Evolutionary conservation across 2,797 vertebrate genomes (phyloP), one percentile per base, ranked within the genome.

Genomic region (Myoxocephalus aenaeus): DNA sequence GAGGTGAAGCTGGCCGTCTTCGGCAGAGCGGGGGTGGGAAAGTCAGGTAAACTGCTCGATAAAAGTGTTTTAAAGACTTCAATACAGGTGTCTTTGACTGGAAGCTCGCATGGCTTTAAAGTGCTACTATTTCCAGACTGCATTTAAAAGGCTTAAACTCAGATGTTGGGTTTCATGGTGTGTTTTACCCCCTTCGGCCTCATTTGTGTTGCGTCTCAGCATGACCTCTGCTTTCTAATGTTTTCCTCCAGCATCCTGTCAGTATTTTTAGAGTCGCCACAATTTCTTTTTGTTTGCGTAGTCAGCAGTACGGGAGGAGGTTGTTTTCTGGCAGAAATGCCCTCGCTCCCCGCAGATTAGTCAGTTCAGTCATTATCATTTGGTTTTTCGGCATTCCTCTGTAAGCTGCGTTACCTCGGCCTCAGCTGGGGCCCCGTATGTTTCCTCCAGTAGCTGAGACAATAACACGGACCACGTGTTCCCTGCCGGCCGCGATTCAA

Each of bases 1-100:
- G 98, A 99, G 89, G 97, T 99, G 90, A 99, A 99, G 86, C 76
- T 99, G 89, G 98, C 97, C 0, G 95, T 99, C 76, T 98, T 99
- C 58, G 98, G 98, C 64, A 96, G 96, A 92, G 98, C 97, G 1
- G 98, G 97, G 0, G 98, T 99, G 73, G 98, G 98, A 64, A 99
- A 99, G 86, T 99, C 98, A 96, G 98, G 98, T 99, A 92, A 88
- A 81, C 20, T 7, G 15, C 62, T 63, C 25, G 0, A 48, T 27
- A 3, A 5, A 57, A 46, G 7, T 20, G 15, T 69, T 13, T 12
- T 12, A 13, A 2, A 13, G 13, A 13, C 13, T 42, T 61, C 17
- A 46, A n/a, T 12, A n/a, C 44, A 62, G 42, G 14, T 46, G 9
- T 7, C 0, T 73, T 18, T 36, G 34, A 10, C 15, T 53, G 51